These are phyloP conservation scores for Engraulis encrasicolus DNA, from an alignment of 2,113 vertebrate species.

Conservation along the genomic window DNA sequence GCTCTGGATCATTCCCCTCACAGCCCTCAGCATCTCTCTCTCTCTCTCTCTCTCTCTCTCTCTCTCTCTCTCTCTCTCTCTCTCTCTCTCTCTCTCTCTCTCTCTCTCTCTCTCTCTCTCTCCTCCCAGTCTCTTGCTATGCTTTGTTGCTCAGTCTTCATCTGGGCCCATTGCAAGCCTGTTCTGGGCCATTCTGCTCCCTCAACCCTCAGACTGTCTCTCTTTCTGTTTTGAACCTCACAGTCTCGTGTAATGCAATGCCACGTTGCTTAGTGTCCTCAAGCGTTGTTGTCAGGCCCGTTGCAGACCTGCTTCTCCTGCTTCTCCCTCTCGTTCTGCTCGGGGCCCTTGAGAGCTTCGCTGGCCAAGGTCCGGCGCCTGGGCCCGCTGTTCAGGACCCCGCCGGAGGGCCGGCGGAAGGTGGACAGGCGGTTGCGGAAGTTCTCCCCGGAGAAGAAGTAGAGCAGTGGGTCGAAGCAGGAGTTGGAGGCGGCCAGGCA, in stretches of 20 bases:
- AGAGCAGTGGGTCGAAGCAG: constrained; percentile 93
- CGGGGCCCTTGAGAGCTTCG: not conserved
- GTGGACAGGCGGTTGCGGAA: constrained; percentile 86
- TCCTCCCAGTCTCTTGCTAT: not conserved
- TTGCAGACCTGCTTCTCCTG: constrained; percentile 30
- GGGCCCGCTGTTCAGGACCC: not conserved
- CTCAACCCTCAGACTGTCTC: no score
- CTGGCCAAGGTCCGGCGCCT: not conserved
- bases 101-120: not conserved
- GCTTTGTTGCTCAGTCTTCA: not conserved
- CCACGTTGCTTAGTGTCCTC: not conserved
- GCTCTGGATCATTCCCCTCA: not conserved
- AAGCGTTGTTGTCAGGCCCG: not conserved
- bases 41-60: no score
- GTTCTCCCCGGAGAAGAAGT: constrained; percentile 93
- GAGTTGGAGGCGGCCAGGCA: constrained; percentile 91
- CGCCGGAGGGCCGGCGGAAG: constrained; percentile 74
- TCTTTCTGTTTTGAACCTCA: not conserved
- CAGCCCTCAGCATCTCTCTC: no score
- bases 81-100: not conserved
- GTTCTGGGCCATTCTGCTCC: no score
- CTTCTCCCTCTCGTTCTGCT: constrained; percentile 31
- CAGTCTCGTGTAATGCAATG: not conserved
- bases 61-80: no score
- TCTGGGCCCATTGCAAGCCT: not conserved